Percentiles rank a stretch among this genome's conserved stretches.
Conservation (phyloP, 2,113 vertebrate genomes). For the Anoura caudifer region DNA sequence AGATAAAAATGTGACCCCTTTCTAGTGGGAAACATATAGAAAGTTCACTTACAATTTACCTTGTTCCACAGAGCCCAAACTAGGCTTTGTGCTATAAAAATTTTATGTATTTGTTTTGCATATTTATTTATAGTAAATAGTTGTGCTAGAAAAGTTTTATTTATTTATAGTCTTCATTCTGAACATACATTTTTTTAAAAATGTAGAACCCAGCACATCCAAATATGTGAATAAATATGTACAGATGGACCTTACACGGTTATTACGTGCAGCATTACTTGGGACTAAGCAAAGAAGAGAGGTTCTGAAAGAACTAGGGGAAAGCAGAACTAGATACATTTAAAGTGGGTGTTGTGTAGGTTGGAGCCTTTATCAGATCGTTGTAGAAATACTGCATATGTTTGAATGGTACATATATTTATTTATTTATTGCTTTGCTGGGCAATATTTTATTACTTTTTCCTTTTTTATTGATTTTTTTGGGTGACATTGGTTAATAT, state of each 20-base stretch:
- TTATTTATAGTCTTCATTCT: constrained; percentile 24
- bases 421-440: too few species aligned
- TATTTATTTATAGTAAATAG: constrained; percentile 10
- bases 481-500: too few species aligned
- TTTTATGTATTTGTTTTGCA: not conserved
- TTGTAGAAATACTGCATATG: not conserved
- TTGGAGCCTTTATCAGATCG: not conserved
- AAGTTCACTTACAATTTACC: not conserved
- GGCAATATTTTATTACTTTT: too few species aligned
- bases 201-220: not conserved
- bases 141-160: not conserved
- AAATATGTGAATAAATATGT: not conserved
- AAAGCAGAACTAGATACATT: not conserved
- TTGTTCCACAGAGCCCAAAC: not conserved
- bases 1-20: constrained; percentile 38
- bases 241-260: not conserved
- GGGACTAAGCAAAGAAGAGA: constrained; percentile 8
- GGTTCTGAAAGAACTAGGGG: not conserved
- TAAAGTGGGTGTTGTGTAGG: not conserved
- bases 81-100: not conserved
- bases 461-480: too few species aligned
- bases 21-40: not conserved
- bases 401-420: not conserved
- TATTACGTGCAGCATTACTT: not conserved
- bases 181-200: not conserved